phyloP scores from a whole-genome alignment of 2,113 vertebrate genomes.

The Leptosomus discolor region DNA sequence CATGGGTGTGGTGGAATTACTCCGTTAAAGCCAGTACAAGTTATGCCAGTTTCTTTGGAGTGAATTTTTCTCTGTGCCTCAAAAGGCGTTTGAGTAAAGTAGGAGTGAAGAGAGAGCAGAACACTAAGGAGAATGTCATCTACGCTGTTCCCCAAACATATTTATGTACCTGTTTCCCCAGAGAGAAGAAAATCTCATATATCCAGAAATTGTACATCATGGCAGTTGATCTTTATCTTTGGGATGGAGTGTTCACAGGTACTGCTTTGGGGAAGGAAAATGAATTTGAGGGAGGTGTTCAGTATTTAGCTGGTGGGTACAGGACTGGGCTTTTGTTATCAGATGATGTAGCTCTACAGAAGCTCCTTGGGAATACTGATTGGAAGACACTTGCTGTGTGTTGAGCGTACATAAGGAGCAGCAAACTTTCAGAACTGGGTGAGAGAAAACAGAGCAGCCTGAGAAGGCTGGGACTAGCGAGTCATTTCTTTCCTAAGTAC shows the following conservation, averaged over 20 bases:
- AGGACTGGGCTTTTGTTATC: background rate
- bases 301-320: background rate
- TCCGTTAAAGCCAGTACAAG: background rate
- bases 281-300: background rate
- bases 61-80: background rate
- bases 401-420: background rate
- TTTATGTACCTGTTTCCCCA: background rate
- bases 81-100: accelerated
- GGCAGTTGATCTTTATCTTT: background rate
- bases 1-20: background rate
- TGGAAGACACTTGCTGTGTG: background rate
- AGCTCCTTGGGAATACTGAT: background rate
- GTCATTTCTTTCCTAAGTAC: accelerated
- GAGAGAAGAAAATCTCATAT: background rate
- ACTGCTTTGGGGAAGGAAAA: background rate
- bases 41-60: background rate
- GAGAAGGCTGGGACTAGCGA: background rate
- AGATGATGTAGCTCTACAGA: background rate
- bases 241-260: background rate
- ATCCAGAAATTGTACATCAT: accelerated
- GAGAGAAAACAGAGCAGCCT: background rate
- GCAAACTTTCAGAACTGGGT: background rate
- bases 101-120: background rate
- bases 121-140: background rate
- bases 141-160: background rate